These are phyloP conservation scores for Lagocephalus sceleratus DNA, from an alignment of 2,797 vertebrate genomes.

Conservation along the genomic window DNA sequence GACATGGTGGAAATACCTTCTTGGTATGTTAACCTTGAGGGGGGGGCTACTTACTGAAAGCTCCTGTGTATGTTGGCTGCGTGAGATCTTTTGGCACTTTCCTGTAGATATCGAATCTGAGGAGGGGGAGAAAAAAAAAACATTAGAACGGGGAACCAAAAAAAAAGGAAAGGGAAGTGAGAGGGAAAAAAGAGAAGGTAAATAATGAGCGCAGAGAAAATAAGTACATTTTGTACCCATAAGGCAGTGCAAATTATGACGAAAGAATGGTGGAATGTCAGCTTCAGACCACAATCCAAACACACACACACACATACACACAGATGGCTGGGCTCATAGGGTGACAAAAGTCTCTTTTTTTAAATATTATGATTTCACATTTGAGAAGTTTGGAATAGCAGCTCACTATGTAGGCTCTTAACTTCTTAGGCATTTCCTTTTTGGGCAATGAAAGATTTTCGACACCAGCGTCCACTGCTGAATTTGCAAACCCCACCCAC, in stretches of 20 bases:
- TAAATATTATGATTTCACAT: not conserved
- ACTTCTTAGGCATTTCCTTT: slow-evolving; percentile 68
- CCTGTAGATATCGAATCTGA: slow-evolving; percentile 99
- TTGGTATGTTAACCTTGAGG: not conserved
- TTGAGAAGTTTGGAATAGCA: slow-evolving; percentile 1
- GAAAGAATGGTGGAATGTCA: slow-evolving; percentile 72
- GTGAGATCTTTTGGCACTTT: slow-evolving; percentile 99
- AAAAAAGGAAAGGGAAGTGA: slow-evolving; percentile 20
- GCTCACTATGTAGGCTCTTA: slow-evolving; percentile 54
- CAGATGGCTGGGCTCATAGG: not conserved
- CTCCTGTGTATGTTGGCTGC: slow-evolving; percentile 98
- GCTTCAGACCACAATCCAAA: slow-evolving; percentile 53
- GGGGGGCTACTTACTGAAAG: slow-evolving; percentile 89
- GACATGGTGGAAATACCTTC: no score
- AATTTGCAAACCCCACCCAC: slow-evolving; percentile 34
- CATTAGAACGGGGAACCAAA: slow-evolving; percentile 1
- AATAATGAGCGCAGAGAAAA: slow-evolving; percentile 63
- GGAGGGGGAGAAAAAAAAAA: slow-evolving; percentile 45
- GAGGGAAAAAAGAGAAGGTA: slow-evolving; percentile 47
- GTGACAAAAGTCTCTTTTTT: not conserved
- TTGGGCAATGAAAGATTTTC: slow-evolving; percentile 70
- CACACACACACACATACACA: slow-evolving; percentile 10
- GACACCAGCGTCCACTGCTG: slow-evolving; percentile 33
- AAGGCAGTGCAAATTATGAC: slow-evolving; percentile 64
- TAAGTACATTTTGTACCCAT: slow-evolving; percentile 76